Evolutionary conservation across 2,888 invertebrate genomes (phyloP).

Genomic region (Tuberolachnus salignus): DNA sequence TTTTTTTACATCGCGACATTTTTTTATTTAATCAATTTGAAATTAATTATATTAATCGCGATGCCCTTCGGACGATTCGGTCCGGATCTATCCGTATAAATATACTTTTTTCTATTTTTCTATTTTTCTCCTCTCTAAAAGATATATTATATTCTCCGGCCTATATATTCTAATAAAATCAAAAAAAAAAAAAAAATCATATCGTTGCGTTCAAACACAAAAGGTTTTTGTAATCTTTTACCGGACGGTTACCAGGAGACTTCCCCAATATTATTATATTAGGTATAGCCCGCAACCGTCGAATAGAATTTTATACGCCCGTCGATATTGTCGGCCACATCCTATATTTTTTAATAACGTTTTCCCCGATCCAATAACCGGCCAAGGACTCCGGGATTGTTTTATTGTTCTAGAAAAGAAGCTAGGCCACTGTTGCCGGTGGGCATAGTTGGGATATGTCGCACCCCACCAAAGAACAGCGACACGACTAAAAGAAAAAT

Average conservation of each 20-base stretch:
- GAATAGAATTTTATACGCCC: constrained; percentile 12
- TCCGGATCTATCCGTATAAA: too few relatives aligned
- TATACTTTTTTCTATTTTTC: background rate
- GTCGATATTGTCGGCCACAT: background rate
- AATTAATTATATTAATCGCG: too few relatives aligned
- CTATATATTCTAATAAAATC: too few relatives aligned
- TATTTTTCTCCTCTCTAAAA: background rate
- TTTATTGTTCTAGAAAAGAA: constrained; percentile 25
- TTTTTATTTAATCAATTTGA: too few relatives aligned
- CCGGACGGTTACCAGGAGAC: background rate
- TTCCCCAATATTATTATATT: background rate
- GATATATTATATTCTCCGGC: constrained; percentile 1
- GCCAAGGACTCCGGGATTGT: constrained; percentile 24
- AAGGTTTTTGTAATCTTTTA: background rate
- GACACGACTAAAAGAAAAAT: too few relatives aligned
- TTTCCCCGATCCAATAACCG: background rate
- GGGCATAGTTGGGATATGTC: too few relatives aligned
- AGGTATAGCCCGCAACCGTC: background rate
- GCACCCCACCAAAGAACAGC: too few relatives aligned
- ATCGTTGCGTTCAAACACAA: background rate
- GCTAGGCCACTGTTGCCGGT: too few relatives aligned
- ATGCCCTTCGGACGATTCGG: too few relatives aligned
- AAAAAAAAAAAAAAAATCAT: too few relatives aligned
- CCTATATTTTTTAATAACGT: constrained; percentile 10
- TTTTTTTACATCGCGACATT: too few relatives aligned